Evolutionary conservation across 2,888 invertebrate species (phyloP), one percentile per base, ranked within the genome.

Genomic region (Petrolisthes manimaculis): DNA sequence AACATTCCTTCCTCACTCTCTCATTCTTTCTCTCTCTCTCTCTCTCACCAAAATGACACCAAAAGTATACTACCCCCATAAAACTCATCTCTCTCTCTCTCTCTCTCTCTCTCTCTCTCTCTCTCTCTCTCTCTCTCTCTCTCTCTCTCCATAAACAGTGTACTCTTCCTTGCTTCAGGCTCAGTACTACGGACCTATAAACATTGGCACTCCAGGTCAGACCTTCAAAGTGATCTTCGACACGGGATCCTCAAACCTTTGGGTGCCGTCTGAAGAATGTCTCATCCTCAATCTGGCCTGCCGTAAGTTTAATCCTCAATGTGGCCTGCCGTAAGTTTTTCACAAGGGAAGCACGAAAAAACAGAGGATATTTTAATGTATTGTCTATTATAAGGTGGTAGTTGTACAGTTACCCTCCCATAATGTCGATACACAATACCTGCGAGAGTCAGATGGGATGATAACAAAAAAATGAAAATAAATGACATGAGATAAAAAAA

Each of bases 201-300:
- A 92, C 3, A 93, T 94, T 88, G 94, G 94, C 80, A 93, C 93
- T 21, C 94, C 94, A 5, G 92, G 92, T 9, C 94, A 94, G 92
- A 91, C 92, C 55, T 94, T 94, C 92, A 93, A 93, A 69, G 94
- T 94, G 69, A 93, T 94, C 74, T 94, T 94, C 92, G 94, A 94
- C 91, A 94, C 94, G 18, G 94, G 94, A 4, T 94, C 94, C 3
- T 94, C 94, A 24, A 94, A 94, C 91, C 92, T 94, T 67, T 94
- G 94, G 94, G 93, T 94, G n/a, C 94, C 94, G 9, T 94, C 94
- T 54, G 93, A 93, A 92, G 93, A 94, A 91, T 94, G 94, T 91
- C 92, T 93, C 71, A 91, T 93, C 90, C 92, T 93, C 69, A 93
- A 94, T 92, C 93, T 94, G 86, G 94, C 94, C 24, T 93, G 93